Conservation (phyloP, 2,888 invertebrate species). For the Daptonema setosum region DNA sequence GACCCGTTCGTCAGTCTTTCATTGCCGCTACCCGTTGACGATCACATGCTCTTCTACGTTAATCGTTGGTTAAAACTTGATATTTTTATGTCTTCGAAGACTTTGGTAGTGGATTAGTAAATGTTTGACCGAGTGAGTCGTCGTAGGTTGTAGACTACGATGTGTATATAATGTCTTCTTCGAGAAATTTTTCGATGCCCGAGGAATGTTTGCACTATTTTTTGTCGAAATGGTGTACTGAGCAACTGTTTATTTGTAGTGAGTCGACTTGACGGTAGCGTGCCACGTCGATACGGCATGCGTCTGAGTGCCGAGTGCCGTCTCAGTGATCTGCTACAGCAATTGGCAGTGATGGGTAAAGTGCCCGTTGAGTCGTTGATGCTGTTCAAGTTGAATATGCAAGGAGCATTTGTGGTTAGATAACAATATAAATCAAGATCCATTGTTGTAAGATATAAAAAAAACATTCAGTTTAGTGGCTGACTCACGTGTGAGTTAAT, state of each 20-base stretch:
- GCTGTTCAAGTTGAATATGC: not conserved
- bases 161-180: too few relatives aligned
- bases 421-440: too few relatives aligned
- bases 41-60: constrained; percentile 52
- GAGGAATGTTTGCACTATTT: too few relatives aligned
- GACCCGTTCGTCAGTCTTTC: constrained; percentile 76
- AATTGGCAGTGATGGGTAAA: not conserved
- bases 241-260: too few relatives aligned
- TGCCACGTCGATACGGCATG: not conserved
- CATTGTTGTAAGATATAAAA: too few relatives aligned
- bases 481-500: too few relatives aligned
- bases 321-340: not conserved
- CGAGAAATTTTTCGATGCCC: too few relatives aligned
- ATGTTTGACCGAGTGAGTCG: too few relatives aligned
- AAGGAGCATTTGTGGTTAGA: not conserved
- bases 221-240: too few relatives aligned
- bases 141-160: too few relatives aligned
- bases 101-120: too few relatives aligned
- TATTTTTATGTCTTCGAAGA: not conserved
- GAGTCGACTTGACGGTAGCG: not conserved
- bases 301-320: not conserved
- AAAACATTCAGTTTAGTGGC: too few relatives aligned
- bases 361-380: not conserved
- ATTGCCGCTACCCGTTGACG: constrained; percentile 70
- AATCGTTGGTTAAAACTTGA: constrained; percentile 37